Base-by-base conservation (phyloP, 2,113 vertebrate species). In the Litocranius walleri region DNA sequence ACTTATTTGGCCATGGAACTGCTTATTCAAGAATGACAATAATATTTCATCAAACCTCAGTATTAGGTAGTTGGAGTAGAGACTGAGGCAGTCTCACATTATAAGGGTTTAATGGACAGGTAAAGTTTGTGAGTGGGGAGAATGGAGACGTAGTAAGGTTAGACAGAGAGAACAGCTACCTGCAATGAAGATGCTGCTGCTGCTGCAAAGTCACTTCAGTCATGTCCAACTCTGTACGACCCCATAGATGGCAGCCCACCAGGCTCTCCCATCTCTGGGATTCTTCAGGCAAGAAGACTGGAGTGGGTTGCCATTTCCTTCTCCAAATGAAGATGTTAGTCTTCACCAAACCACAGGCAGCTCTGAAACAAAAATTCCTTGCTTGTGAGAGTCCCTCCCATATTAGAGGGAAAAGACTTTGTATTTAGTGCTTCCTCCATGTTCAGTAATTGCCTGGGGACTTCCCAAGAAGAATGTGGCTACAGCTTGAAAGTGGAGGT, bases 201-300 rank as follows among this genome's bases (percentile, higher is more conserved):
- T 67, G 17, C 64, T 71, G n/a, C 17, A 0, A 67, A 36, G n/a
- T 36, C 64, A 1, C 9, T 36, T 71, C 17, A 67, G 64, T 67
- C 8, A 0, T 36, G 8, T 5, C 8, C 4, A 4, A 36, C n/a
- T 71, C n/a, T 71, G 9, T 36, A 9, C 0, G 1, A 36, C n/a
- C 17, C 64, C 64, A 71, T 36, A 36, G n/a, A 36, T 0, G 0
- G n/a, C 64, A 36, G 64, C 17, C n/a, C 64, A 36, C n/a, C n/a
- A 71, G 64, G 64, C 64, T 36, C 64, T 9, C n/a, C 64, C 0
- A 0, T 71, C n/a, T 19, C n/a, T 36, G n/a, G n/a, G n/a, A 71
- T 71, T 71, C 64, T 71, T n/a, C 64, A 21, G 64, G 64, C n/a
- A 71, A 36, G 64, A 71, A 36, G 9, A 6, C 17, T 21, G n/a